Conservation (phyloP, 2,888 invertebrate species). For the Cryptus viduatorius region DNA sequence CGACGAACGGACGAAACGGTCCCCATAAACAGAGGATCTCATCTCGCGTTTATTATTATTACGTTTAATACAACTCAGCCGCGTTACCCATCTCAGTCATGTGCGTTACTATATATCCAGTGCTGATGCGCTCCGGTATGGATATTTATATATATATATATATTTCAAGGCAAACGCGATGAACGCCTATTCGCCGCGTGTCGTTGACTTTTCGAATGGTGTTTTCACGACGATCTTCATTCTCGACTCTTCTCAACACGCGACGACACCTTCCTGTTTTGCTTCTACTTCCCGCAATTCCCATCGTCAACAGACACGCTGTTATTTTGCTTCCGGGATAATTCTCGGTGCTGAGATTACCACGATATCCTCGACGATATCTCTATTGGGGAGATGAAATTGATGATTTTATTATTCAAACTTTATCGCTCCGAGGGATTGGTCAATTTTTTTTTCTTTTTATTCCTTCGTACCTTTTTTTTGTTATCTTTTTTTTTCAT, state of each 20-base stretch:
- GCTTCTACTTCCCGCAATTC: slow-evolving; percentile 8
- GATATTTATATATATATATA: neutral
- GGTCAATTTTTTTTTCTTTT: neutral
- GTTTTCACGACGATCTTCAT: slow-evolving; percentile 35
- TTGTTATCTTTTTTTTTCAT: neutral
- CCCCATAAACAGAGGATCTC: slow-evolving; percentile 83
- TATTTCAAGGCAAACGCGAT: neutral
- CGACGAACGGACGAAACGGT: slow-evolving; percentile 69
- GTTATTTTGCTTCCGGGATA: slow-evolving; percentile 29
- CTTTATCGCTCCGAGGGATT: neutral
- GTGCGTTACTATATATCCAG: neutral
- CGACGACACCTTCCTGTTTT: neutral
- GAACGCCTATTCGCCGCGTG: neutral
- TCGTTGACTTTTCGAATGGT: slow-evolving; percentile 33
- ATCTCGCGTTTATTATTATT: slow-evolving; percentile 72
- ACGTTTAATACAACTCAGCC: slow-evolving; percentile 13
- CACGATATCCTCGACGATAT: neutral
- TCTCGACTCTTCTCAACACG: slow-evolving; percentile 5
- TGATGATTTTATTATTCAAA: neutral
- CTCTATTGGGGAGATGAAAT: neutral
- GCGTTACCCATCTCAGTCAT: neutral
- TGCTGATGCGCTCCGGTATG: neutral
- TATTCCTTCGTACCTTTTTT: neutral
- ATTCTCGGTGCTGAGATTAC: neutral
- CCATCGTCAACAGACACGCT: neutral